A percentile compares a stretch with the other conserved stretches of the same genome.
phyloP scores from a whole-genome alignment of 2,113 vertebrate genomes.

The Tragelaphus buxtoni region DNA sequence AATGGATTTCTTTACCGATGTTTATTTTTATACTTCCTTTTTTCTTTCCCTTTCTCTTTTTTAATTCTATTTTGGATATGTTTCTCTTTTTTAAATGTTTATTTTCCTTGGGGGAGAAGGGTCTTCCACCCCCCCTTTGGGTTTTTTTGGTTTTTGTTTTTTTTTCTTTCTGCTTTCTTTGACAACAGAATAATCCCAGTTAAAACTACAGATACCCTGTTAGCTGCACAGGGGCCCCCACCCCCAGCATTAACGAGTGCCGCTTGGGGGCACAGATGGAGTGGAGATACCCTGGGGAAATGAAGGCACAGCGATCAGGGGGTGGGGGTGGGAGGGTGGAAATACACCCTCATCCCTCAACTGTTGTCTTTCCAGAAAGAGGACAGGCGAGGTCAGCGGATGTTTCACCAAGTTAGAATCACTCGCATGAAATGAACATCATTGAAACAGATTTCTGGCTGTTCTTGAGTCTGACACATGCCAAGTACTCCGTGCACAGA shows the following conservation, averaged over 20 bases:
- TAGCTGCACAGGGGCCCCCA: background rate
- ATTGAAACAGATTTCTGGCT: background rate
- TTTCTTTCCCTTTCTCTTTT: background rate
- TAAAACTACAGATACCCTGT: background rate
- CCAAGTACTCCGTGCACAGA: background rate
- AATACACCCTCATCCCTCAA: background rate
- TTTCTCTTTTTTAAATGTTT: slow-evolving; percentile 13
- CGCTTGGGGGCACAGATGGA: background rate
- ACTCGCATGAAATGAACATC: background rate
- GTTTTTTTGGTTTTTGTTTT: too few species aligned
- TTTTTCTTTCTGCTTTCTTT: background rate
- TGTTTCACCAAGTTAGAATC: background rate
- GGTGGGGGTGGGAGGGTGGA: background rate
- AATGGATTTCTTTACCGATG: slow-evolving; percentile 94
- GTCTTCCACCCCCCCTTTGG: background rate
- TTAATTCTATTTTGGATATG: background rate
- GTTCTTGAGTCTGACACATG: background rate
- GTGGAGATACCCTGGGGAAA: background rate
- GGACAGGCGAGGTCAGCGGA: slow-evolving; percentile 18
- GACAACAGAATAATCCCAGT: background rate
- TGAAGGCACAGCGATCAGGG: background rate
- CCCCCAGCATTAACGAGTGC: background rate
- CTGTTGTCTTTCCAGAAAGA: slow-evolving; percentile 1
- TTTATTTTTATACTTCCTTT: slow-evolving; percentile 70
- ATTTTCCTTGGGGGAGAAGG: background rate